Conservation (phyloP, 2,797 vertebrate genomes). For the Masticophis lateralis region DNA sequence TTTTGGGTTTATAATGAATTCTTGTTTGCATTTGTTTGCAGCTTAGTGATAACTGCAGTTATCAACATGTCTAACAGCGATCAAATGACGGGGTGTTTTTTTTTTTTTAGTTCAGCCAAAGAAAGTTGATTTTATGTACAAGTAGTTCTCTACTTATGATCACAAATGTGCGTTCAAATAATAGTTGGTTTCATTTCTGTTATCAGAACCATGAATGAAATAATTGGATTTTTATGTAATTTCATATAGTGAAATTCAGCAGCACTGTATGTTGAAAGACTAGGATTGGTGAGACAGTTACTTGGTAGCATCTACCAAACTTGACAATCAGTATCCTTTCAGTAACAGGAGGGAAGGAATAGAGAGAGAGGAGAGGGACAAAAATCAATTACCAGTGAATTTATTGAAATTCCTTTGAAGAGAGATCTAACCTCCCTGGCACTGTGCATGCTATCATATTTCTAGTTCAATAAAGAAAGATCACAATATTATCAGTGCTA, state of each 20-base stretch:
- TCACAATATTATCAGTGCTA: not conserved
- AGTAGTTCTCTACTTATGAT: not conserved
- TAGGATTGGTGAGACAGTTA: not conserved
- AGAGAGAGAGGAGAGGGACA: not conserved
- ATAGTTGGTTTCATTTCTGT: not conserved
- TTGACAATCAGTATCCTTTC: not conserved
- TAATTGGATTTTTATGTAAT: not conserved
- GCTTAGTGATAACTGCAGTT: not conserved
- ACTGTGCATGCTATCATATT: not conserved
- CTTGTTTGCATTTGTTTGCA: not conserved
- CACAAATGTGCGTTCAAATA: not conserved
- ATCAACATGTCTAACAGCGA: not conserved
- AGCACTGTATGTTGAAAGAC: not conserved
- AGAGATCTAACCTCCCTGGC: not conserved
- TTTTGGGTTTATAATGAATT: not conserved
- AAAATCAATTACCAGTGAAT: not conserved
- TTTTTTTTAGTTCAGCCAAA: not conserved
- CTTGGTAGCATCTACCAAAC: not conserved
- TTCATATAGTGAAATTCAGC: not conserved
- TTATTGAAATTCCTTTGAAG: not conserved
- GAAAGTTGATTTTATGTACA: not conserved
- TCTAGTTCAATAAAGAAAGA: not conserved
- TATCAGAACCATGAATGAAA: not conserved
- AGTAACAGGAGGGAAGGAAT: not conserved
- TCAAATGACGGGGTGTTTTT: not conserved